phyloP scores from a whole-genome alignment of 2,113 vertebrate genomes.

The Cyprinus carpio region DNA sequence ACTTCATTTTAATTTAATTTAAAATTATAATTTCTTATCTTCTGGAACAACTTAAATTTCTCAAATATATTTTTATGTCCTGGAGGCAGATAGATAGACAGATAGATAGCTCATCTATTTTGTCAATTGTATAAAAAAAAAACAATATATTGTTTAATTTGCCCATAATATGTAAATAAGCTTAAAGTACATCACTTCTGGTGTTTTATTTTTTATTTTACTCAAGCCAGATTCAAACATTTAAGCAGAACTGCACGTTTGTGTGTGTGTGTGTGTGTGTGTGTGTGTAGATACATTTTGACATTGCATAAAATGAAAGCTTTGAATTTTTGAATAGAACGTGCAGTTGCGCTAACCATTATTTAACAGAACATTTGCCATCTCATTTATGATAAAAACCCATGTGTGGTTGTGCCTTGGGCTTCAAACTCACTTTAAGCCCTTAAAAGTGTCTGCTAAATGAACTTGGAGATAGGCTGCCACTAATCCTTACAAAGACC shows the following conservation, averaged over 20 bases:
- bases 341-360: constrained; percentile 13
- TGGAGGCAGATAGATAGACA: too few relatives aligned
- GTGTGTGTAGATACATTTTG: neutral
- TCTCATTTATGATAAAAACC: constrained; percentile 15
- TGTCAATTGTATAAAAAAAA: too few relatives aligned
- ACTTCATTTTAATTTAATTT: too few relatives aligned
- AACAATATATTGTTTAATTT: too few relatives aligned
- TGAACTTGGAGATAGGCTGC: constrained; percentile 27
- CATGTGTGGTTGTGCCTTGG: neutral
- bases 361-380: constrained; percentile 22
- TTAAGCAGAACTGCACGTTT: neutral
- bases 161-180: neutral
- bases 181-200: neutral
- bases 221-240: neutral
- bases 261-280: neutral
- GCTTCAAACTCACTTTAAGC: constrained; percentile 27
- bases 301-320: neutral
- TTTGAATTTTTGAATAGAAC: neutral
- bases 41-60: neutral
- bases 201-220: neutral
- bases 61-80: too few relatives aligned
- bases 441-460: constrained; percentile 35
- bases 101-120: too few relatives aligned
- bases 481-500: constrained; percentile 42
- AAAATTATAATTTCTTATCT: too few relatives aligned